Evolutionary conservation across 2,797 vertebrate species (phyloP).

Genomic region (Zalophus californianus): DNA sequence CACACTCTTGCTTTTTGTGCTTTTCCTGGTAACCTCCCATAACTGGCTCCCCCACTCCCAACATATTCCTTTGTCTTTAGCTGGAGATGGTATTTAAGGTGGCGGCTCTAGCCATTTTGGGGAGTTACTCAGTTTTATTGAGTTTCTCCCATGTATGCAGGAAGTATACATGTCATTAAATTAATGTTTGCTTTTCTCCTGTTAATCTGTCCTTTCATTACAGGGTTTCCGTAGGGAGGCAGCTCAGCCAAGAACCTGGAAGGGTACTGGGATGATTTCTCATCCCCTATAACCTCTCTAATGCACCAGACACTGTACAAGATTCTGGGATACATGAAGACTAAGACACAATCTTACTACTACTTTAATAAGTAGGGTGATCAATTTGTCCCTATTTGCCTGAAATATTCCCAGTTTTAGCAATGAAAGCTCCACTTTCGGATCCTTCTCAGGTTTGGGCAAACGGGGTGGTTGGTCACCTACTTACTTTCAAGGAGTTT

Average conservation of each 20-base stretch:
- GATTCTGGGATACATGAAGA: background rate
- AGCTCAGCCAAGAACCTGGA: background rate
- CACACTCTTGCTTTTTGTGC: background rate
- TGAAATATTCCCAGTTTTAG: background rate
- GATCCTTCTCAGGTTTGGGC: background rate
- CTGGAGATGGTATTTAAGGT: background rate
- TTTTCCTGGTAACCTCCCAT: background rate
- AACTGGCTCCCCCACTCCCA: background rate
- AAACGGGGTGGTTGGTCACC: background rate
- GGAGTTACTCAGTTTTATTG: background rate
- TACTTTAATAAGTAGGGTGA: conserved; percentile 3
- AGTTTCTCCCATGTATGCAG: background rate
- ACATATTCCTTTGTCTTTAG: background rate
- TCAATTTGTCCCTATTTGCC: background rate
- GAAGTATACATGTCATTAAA: background rate
- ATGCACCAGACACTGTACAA: background rate
- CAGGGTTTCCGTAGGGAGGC: background rate
- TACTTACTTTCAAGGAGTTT: background rate
- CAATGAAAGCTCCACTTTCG: background rate
- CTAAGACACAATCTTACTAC: background rate
- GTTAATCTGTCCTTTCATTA: background rate
- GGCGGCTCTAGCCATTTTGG: background rate
- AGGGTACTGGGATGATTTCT: background rate
- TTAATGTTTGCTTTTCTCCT: background rate
- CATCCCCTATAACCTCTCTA: background rate